Evolutionary conservation across 2,113 vertebrate genomes (phyloP).

Genomic region (Oryzias celebensis): DNA sequence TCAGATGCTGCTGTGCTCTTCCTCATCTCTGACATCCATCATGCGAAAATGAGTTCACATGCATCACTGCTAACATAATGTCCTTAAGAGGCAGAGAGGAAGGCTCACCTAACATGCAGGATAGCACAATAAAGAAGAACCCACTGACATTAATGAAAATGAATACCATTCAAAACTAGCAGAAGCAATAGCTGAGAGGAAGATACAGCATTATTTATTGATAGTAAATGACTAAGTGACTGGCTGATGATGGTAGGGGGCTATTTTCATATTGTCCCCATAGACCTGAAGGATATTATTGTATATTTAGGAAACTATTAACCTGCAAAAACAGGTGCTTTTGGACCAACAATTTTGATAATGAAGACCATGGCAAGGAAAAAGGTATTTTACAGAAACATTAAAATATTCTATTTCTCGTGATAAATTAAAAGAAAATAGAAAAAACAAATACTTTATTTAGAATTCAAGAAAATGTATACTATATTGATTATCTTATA

Average conservation of each 20-base stretch:
- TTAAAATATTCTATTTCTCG: too few relatives aligned
- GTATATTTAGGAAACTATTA: conserved; percentile 25
- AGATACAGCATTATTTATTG: conserved; percentile 64
- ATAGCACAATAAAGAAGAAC: conserved; percentile 47
- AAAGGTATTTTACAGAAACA: too few relatives aligned
- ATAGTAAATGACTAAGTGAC: conserved; percentile 59
- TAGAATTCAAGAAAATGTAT: too few relatives aligned
- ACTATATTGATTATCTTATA: too few relatives aligned
- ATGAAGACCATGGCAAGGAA: too few relatives aligned
- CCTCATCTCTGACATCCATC: conserved; percentile 44
- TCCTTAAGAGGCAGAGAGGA: conserved; percentile 55
- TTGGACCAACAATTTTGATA: neutral
- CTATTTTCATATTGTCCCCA: conserved; percentile 51
- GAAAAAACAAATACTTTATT: too few relatives aligned
- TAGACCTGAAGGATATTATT: conserved; percentile 15
- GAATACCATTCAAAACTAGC: conserved; percentile 59
- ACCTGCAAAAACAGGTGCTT: neutral
- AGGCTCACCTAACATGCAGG: conserved; percentile 55
- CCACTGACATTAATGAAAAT: conserved; percentile 66
- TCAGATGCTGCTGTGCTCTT: conserved; percentile 27
- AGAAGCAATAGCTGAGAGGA: conserved; percentile 38
- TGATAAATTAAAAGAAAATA: too few relatives aligned
- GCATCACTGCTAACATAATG: conserved; percentile 59
- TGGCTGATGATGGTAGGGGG: conserved; percentile 51
- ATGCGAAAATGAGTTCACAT: conserved; percentile 55